Percentiles rank a stretch among this genome's conserved stretches.
Evolutionary conservation across 2,888 invertebrate genomes (phyloP).

Genomic region (Alitta virens): DNA sequence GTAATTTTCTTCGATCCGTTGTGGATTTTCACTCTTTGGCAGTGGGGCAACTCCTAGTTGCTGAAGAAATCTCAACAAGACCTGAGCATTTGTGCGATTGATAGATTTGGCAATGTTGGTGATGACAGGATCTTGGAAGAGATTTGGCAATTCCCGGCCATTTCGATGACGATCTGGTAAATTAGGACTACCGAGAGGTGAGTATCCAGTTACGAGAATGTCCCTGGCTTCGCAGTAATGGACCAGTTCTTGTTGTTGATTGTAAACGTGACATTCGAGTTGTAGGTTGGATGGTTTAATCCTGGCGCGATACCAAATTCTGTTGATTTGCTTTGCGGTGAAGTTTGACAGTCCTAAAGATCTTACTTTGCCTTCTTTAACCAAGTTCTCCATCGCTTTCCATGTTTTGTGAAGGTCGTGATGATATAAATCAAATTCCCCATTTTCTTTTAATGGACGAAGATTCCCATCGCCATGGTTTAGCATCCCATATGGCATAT

Average conservation of each 20-base stretch:
- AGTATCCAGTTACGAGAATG: conserved; percentile 4
- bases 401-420: conserved; percentile 1
- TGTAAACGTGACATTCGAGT: conserved; percentile 6
- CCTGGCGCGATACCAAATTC: conserved; percentile 1
- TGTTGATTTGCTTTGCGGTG: not conserved
- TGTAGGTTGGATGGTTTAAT: conserved; percentile 7
- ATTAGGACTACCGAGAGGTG: conserved; percentile 3
- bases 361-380: conserved; percentile 1
- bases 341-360: conserved; percentile 11
- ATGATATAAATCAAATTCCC: not conserved
- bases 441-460: not conserved
- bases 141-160: not conserved
- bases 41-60: conserved; percentile 7
- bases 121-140: not conserved
- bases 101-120: not conserved
- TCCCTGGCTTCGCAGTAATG: not conserved
- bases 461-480: conserved; percentile 10
- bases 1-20: conserved; percentile 1
- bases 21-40: conserved; percentile 5
- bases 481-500: not conserved
- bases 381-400: conserved; percentile 1
- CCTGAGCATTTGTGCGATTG: not conserved
- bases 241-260: not conserved
- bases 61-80: conserved; percentile 2
- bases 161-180: conserved; percentile 1